Base-by-base conservation (phyloP, 2,888 invertebrate genomes). In the Helleia helle region DNA sequence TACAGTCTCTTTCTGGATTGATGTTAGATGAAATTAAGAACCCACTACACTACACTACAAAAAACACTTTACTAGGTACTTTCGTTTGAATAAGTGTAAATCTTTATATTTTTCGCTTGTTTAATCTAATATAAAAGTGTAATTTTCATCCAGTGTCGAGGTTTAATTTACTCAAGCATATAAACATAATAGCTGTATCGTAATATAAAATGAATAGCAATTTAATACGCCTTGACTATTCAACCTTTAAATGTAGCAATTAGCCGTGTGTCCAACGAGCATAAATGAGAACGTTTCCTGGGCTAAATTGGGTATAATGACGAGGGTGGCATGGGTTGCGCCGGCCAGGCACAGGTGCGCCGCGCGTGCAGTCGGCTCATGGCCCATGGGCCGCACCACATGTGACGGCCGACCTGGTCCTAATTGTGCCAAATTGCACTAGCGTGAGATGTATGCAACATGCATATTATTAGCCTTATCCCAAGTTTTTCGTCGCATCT, bases 281-380 rank as follows among this genome's bases (percentile, higher is more conserved):
- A 69, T 71, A 65, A 71, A 71, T 68, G 65, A 62, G 62, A 71
- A 65, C 65, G 66, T 74, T 77, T 75, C 72, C 69, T 66, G 59
- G 55, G 53, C 62, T 67, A 73, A 77, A 76, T 77, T 75, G 70
- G 68, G 58, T 72, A 65, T 77, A 80, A 77, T 73, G 71, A 72
- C 43, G 62, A 68, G 65, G 71, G 71, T 64, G 67, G 64, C 53
- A 48, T 42, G 68, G 69, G 68, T 5, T 11, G 36, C 54, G 50
- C 52, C 44, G 45, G n/a, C n/a, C n/a, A n/a, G 9, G 54, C 63
- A 71, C 80, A 79, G 80, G 76, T 77, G 79, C 65, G 56, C 26
- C 60, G 71, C 75, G 74, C 71, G 76, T 69, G 75, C 58, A 56
- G 18, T 11, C 36, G 7, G 42, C 40, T 40, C 30, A 40, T n/a